Evolutionary conservation across 2,113 vertebrate genomes (phyloP).

Genomic region (Scomber japonicus): DNA sequence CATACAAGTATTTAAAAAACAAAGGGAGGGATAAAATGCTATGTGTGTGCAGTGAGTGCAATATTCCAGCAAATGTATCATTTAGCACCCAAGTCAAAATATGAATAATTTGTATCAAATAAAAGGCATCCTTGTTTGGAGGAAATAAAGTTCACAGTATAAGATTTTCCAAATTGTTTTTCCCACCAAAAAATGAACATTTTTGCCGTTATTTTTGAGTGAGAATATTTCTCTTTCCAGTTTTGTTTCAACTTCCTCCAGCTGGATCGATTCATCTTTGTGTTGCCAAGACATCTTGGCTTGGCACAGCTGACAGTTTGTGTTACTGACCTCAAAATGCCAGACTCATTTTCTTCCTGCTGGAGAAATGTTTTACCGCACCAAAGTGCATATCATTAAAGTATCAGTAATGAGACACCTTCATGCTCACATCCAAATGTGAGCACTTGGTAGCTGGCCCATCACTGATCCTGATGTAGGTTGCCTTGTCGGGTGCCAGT

Average conservation of each 20-base stretch:
- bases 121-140: not conserved
- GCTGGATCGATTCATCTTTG: conserved; percentile 33
- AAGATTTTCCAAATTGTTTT: not conserved
- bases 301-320: conserved; percentile 38
- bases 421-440: conserved; percentile 38
- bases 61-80: not conserved
- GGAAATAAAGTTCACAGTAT: conserved; percentile 4
- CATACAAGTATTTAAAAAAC: conserved; percentile 9
- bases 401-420: conserved; percentile 56
- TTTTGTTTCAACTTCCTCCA: conserved; percentile 34
- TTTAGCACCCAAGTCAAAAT: not conserved
- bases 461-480: conserved; percentile 24
- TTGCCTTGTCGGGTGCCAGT: conserved; percentile 8
- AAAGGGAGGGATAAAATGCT: conserved; percentile 14
- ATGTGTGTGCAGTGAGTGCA: too few species aligned
- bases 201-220: conserved; percentile 17
- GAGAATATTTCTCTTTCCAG: conserved; percentile 22
- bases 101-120: not conserved
- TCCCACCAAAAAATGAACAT: not conserved
- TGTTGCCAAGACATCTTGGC: conserved; percentile 32
- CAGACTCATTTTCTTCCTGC: conserved; percentile 50
- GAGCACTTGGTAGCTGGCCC: conserved; percentile 27
- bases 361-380: conserved; percentile 38
- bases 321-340: conserved; percentile 66
- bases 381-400: conserved; percentile 53